Evolutionary conservation across 2,888 invertebrate species (phyloP).

Genomic region (Beris morrisii): DNA sequence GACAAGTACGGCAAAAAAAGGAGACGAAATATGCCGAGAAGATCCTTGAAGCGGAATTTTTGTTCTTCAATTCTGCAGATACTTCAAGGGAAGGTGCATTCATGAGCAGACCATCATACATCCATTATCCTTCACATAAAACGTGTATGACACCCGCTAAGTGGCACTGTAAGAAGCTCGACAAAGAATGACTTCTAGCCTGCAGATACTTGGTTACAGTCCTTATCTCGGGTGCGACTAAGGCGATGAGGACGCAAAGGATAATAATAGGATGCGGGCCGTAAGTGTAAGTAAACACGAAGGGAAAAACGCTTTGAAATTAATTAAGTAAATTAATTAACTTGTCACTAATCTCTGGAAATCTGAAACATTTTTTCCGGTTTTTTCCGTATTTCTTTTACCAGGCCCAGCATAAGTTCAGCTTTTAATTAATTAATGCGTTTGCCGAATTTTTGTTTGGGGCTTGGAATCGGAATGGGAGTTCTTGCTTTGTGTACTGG

Average conservation of each 20-base stretch:
- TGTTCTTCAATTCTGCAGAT: too few species aligned
- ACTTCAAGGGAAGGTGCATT: not conserved
- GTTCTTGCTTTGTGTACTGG: too few species aligned
- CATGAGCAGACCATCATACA: conserved; percentile 14
- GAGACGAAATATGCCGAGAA: too few species aligned
- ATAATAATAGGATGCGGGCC: conserved; percentile 17
- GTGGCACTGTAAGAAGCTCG: conserved; percentile 11
- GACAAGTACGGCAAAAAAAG: too few species aligned
- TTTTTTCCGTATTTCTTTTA: not conserved
- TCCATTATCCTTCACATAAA: conserved; percentile 24
- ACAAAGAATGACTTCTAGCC: conserved; percentile 13
- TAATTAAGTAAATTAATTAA: conserved; percentile 38
- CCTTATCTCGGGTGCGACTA: conserved; percentile 18
- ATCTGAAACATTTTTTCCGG: conserved; percentile 24
- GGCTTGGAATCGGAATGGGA: too few species aligned
- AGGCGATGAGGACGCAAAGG: conserved; percentile 13
- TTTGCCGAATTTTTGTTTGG: conserved; percentile 11
- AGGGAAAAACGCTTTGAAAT: conserved; percentile 24
- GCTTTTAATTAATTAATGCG: conserved; percentile 32
- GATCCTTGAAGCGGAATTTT: too few species aligned
- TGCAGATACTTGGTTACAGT: conserved; percentile 6
- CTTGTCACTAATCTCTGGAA: conserved; percentile 30
- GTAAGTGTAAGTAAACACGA: conserved; percentile 6
- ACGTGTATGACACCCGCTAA: conserved; percentile 17
- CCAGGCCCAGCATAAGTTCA: conserved; percentile 17